Base-by-base conservation (phyloP, 2,888 invertebrate species). In the Branchellion lobata region DNA sequence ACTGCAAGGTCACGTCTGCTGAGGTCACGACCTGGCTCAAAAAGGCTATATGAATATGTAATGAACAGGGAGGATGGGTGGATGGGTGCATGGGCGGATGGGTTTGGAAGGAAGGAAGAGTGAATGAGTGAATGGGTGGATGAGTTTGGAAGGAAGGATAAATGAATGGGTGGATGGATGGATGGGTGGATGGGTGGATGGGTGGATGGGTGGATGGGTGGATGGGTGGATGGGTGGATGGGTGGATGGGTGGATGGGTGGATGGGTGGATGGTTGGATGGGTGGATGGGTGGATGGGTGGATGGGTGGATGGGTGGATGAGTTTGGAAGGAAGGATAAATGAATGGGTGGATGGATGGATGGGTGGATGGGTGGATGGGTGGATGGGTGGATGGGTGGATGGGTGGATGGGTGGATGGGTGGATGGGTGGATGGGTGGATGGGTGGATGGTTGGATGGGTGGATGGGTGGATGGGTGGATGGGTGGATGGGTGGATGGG, bases 361-460 rank as follows among this genome's bases (percentile, higher is more conserved):
- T 40, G 40, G 40, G 14, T 40, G 40, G 40, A 40, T 5, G 40
- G 40, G 14, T 40, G 40, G 40, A 40, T 40, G 40, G 40, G 14
- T 40, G 40, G 40, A 40, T 40, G 40, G 14, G 14, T 40, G 40
- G 40, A 40, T 40, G 40, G 40, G 14, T 14, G 40, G 40, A 5
- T 40, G 14, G 40, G 14, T 8, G 8, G 14, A 40, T 8, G 40
- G 40, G 14, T 40, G 14, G 40, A 40, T 40, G 40, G 40, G 14
- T 40, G 40, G 40, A 40, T 40, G 40, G 40, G 14, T 40, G n/a
- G n/a, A n/a, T n/a, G 40, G 14, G 21, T 65, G 65, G 65, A 65
- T 65, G 29, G 65, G 21, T 65, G n/a, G 65, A 65, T 65, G 65
- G 65, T 11, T 65, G 65, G 65, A 65, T 65, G 65, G 65, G 8